A percentile compares a stretch with the other conserved stretches of the same genome.
phyloP scores from a whole-genome alignment of 1,140 invertebrate species.

The Trichogramma pretiosum region DNA sequence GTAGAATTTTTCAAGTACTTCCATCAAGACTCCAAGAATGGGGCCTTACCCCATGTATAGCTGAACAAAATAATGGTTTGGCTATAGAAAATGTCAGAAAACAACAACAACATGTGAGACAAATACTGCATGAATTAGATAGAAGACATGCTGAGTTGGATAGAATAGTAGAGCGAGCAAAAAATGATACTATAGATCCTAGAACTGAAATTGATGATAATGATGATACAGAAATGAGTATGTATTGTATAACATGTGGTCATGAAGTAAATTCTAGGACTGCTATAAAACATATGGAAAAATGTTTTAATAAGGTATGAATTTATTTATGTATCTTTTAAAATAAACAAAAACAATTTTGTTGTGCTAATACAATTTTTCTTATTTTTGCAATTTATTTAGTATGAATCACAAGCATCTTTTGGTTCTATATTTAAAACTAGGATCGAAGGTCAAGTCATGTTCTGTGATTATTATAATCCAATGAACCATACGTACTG shows the following conservation, averaged over 20 bases:
- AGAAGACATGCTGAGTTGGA: constrained; percentile 71
- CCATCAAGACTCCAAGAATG: constrained; percentile 92
- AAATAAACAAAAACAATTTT: too few relatives aligned
- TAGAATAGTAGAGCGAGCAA: constrained; percentile 68
- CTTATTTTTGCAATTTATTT: constrained; percentile 27
- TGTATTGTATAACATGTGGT: constrained; percentile 95
- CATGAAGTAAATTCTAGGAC: constrained; percentile 82
- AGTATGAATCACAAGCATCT: constrained; percentile 93
- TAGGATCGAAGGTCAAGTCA: constrained; percentile 85
- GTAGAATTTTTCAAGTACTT: constrained; percentile 73
- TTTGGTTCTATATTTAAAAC: constrained; percentile 93
- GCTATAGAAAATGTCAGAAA: constrained; percentile 73
- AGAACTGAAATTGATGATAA: constrained; percentile 56
- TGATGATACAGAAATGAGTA: constrained; percentile 74
- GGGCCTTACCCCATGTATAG: constrained; percentile 78
- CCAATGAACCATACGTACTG: constrained; percentile 85
- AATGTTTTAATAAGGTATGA: constrained; percentile 82
- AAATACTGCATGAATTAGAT: constrained; percentile 69
- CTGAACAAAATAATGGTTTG: constrained; percentile 79
- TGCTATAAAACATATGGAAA: constrained; percentile 90
- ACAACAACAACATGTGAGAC: constrained; percentile 66
- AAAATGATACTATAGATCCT: constrained; percentile 57
- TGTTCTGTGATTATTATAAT: constrained; percentile 98
- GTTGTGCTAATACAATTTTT: constrained; percentile 3
- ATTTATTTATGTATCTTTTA: constrained; percentile 4